These are phyloP conservation scores for Drosophila kurseongensis DNA, from an alignment of 1,140 invertebrate species.

Conservation along the genomic window DNA sequence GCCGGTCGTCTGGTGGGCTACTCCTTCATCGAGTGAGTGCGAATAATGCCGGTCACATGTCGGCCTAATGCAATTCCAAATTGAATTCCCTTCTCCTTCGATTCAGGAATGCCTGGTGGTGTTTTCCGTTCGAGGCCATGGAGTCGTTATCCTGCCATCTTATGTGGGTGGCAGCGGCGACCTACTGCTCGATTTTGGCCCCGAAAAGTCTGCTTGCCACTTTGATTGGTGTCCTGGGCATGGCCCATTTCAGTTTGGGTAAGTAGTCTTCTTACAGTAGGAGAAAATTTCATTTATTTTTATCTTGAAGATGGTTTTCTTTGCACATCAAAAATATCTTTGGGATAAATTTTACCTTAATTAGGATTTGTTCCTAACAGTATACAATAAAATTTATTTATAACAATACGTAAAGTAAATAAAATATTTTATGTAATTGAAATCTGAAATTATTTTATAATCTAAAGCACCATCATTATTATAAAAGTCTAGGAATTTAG, in stretches of 20 bases:
- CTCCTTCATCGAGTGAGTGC: conserved; percentile 91
- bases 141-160: conserved; percentile 94
- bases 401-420: no score
- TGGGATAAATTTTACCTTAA: neutral
- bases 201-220: conserved; percentile 92
- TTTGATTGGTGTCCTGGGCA: conserved; percentile 92
- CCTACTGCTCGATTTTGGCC: conserved; percentile 92
- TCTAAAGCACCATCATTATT: no score
- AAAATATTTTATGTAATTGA: no score
- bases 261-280: conserved; percentile 47
- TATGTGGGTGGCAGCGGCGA: conserved; percentile 95
- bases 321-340: neutral
- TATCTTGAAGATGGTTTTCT: neutral
- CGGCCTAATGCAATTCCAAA: conserved; percentile 59
- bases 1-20: conserved; percentile 91
- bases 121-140: conserved; percentile 93
- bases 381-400: no score
- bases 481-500: no score
- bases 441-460: no score
- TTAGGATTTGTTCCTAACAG: no score
- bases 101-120: conserved; percentile 92
- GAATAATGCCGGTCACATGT: conserved; percentile 31
- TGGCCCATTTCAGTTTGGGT: conserved; percentile 93
- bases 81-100: conserved; percentile 19
- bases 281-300: neutral